Percentiles rank a stretch among this genome's conserved stretches.
These are phyloP conservation scores for Sebastiscus albofasciatus DNA, from an alignment of 2,797 vertebrate genomes.

Conservation along the genomic window DNA sequence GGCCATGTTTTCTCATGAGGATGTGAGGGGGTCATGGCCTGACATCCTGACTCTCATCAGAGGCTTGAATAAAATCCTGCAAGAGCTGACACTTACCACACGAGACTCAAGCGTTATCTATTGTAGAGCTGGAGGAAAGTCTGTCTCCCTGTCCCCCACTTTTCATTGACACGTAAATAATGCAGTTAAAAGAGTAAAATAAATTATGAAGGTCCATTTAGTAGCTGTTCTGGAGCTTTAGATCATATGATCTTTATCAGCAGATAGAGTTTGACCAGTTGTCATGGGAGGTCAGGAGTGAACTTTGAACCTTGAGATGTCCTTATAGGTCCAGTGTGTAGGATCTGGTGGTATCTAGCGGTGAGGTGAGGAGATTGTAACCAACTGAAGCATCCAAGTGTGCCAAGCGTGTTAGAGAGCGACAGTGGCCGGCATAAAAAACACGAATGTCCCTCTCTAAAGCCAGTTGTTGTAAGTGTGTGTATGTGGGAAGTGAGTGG, in stretches of 20 bases:
- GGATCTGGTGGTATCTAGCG: too few relatives aligned
- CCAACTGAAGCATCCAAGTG: too few relatives aligned
- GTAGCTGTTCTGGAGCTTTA: neutral
- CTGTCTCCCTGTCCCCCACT: neutral
- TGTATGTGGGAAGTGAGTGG: too few relatives aligned
- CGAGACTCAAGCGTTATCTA: constrained; percentile 50
- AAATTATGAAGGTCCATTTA: neutral
- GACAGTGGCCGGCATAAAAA: too few relatives aligned
- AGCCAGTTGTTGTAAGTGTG: too few relatives aligned
- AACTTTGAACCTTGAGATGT: neutral
- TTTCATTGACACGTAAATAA: neutral
- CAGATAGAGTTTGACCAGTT: neutral
- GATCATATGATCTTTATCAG: neutral
- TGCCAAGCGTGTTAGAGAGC: too few relatives aligned
- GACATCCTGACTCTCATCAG: constrained; percentile 52
- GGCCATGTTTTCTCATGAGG: constrained; percentile 34
- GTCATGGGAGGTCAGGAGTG: neutral
- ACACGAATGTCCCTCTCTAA: neutral
- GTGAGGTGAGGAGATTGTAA: fast-evolving
- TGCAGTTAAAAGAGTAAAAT: neutral
- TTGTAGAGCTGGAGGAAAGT: constrained; percentile 12
- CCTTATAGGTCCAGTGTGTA: too few relatives aligned
- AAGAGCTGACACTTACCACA: constrained; percentile 30
- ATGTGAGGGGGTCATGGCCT: constrained; percentile 16
- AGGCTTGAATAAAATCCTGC: constrained; percentile 73